phyloP scores from a whole-genome alignment of 2,797 vertebrate species.

The Antrozous pallidus region DNA sequence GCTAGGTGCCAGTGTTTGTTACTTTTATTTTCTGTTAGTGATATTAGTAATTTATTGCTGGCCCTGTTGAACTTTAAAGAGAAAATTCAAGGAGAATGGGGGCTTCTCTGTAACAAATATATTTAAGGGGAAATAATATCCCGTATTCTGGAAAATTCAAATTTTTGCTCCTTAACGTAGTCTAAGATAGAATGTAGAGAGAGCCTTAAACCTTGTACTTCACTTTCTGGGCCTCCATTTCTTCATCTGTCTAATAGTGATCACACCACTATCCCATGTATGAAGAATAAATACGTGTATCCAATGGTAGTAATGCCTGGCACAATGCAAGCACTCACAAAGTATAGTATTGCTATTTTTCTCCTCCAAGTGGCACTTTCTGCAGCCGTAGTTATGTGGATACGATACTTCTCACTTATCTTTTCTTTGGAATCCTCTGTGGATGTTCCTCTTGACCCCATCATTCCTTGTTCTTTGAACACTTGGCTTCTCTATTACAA shows the following conservation, averaged over 20 bases:
- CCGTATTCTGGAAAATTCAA: neutral
- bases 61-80: neutral
- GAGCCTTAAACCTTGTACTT: neutral
- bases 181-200: neutral
- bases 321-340: neutral
- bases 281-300: neutral
- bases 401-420: neutral
- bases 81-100: neutral
- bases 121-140: neutral
- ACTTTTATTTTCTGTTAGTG: neutral
- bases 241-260: neutral
- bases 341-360: neutral
- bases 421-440: neutral
- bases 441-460: neutral
- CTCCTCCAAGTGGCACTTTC: neutral
- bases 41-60: neutral
- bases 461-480: neutral
- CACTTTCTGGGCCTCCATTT: neutral
- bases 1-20: neutral
- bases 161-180: neutral
- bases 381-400: neutral
- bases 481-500: neutral
- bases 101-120: neutral
- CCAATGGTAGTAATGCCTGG: neutral
- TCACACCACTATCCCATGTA: neutral